phyloP scores from a whole-genome alignment of 2,113 vertebrate species.

The Thamnophis sirtalis region DNA sequence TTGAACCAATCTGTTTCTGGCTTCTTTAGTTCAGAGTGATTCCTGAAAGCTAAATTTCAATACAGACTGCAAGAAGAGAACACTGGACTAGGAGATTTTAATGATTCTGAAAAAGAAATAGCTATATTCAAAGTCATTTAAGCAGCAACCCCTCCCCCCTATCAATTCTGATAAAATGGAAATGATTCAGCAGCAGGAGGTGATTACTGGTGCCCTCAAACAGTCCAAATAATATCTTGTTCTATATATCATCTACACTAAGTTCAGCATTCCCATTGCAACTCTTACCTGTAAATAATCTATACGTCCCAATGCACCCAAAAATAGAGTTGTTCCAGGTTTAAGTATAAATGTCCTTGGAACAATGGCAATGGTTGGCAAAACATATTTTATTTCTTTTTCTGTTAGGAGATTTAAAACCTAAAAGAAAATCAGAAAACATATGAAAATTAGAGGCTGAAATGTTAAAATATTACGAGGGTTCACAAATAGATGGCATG shows the following conservation, averaged over 20 bases:
- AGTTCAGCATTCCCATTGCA: not conserved
- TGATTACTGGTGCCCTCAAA: not conserved
- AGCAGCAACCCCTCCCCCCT: too few relatives aligned
- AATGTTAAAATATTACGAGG: not conserved
- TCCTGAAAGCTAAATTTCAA: not conserved
- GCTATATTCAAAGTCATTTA: not conserved
- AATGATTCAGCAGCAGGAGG: not conserved
- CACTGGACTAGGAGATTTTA: not conserved
- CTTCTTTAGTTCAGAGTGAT: not conserved
- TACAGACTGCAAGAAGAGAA: not conserved
- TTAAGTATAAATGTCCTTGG: constrained; percentile 87
- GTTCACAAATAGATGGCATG: not conserved
- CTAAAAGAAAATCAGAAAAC: constrained; percentile 63
- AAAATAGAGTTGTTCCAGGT: constrained; percentile 79
- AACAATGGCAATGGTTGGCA: constrained; percentile 77
- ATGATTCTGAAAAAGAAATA: not conserved
- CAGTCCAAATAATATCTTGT: not conserved
- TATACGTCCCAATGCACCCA: constrained; percentile 83
- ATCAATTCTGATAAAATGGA: not conserved
- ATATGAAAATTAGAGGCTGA: not conserved
- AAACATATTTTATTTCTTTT: constrained; percentile 82
- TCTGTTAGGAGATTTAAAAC: constrained; percentile 83
- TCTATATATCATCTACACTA: not conserved
- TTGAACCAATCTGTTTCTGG: not conserved
- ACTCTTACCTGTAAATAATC: constrained; percentile 85